Evolutionary conservation across 2,113 vertebrate species (phyloP).

Genomic region (Eleginops maclovinus): DNA sequence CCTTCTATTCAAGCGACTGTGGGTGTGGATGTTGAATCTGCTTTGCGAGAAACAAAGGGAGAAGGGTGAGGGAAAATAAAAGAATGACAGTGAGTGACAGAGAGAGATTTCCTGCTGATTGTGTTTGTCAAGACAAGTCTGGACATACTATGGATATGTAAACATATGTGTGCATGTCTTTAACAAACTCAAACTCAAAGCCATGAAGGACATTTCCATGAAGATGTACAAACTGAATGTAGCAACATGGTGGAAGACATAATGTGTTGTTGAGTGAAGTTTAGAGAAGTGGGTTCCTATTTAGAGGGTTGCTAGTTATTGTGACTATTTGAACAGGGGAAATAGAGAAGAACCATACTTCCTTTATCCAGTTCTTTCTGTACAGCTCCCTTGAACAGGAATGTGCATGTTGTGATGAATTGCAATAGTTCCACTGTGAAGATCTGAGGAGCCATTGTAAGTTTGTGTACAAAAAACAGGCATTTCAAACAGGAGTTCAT

Average conservation of each 20-base stretch:
- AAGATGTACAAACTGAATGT: neutral
- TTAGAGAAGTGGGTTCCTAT: constrained; percentile 23
- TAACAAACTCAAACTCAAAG: constrained; percentile 23
- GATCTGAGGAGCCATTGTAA: constrained; percentile 9
- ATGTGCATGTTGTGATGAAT: constrained; percentile 4
- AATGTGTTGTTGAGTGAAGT: neutral
- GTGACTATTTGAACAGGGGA: constrained; percentile 8
- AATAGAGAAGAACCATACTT: constrained; percentile 32
- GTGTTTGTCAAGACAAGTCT: constrained; percentile 55
- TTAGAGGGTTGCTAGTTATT: constrained; percentile 8
- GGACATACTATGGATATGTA: constrained; percentile 44
- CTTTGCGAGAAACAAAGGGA: constrained; percentile 53
- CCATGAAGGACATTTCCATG: neutral
- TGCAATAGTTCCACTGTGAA: constrained; percentile 1
- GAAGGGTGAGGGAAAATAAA: neutral
- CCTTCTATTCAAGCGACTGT: constrained; percentile 36
- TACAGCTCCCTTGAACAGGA: neutral
- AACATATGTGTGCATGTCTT: neutral
- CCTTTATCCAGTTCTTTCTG: neutral
- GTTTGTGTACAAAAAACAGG: constrained; percentile 6
- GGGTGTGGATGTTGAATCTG: constrained; percentile 63
- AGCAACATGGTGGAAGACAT: neutral
- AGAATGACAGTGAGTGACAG: constrained; percentile 21
- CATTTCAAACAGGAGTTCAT: neutral
- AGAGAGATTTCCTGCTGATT: constrained; percentile 33